Evolutionary conservation across 2,888 invertebrate genomes (phyloP).

Genomic region (Girardia tigrina): DNA sequence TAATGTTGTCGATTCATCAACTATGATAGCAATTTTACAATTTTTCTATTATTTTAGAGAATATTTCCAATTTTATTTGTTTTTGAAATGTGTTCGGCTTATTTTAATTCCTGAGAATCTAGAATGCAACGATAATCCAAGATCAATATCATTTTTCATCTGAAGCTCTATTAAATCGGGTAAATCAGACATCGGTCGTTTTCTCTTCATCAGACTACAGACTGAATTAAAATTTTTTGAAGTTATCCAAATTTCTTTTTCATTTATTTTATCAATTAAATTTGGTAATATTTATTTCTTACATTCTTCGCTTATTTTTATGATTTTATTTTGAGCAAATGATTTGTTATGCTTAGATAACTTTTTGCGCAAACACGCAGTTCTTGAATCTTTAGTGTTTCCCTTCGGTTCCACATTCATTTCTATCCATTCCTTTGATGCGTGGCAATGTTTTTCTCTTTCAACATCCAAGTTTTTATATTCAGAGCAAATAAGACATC

Average conservation of each 20-base stretch:
- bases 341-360: constrained; percentile 5
- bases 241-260: constrained; percentile 13
- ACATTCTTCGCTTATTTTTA: background rate
- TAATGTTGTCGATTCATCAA: too few species aligned
- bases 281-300: background rate
- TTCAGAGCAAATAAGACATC: too few species aligned
- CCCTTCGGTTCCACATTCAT: background rate
- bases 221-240: constrained; percentile 19
- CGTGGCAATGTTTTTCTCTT: background rate
- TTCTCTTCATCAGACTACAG: background rate
- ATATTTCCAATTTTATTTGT: background rate
- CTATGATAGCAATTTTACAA: too few species aligned
- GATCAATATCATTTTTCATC: background rate
- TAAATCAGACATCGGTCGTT: background rate
- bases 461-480: too few species aligned
- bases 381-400: background rate
- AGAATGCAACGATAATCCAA: background rate
- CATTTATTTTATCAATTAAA: background rate
- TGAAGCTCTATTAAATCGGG: background rate
- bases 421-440: background rate
- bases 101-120: constrained; percentile 2
- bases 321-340: constrained; percentile 6
- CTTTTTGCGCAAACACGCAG: background rate
- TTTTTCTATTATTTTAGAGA: background rate
- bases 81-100: too few species aligned